These are phyloP conservation scores for Esox niger DNA, from an alignment of 2,113 vertebrate species.

Conservation along the genomic window DNA sequence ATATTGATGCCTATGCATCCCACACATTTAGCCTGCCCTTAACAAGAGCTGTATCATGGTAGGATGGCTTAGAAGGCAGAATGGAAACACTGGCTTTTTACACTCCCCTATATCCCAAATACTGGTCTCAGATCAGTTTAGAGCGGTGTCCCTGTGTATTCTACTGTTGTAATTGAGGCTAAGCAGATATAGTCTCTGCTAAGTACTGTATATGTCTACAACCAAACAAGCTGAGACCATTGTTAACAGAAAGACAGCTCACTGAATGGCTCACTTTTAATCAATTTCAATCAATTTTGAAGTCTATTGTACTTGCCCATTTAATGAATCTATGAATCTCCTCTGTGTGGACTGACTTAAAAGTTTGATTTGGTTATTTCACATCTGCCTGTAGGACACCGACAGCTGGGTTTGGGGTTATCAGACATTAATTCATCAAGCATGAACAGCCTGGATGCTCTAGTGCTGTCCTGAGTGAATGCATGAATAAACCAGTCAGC, in stretches of 20 bases:
- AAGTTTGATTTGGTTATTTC: not conserved
- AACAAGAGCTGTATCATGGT: not conserved
- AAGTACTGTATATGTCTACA: too few relatives aligned
- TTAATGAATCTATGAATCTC: not conserved
- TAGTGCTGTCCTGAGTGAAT: not conserved
- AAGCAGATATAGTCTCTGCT: not conserved
- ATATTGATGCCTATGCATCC: conserved; percentile 6
- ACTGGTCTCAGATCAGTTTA: not conserved
- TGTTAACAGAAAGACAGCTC: too few relatives aligned
- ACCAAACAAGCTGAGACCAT: too few relatives aligned
- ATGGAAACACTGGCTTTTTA: not conserved
- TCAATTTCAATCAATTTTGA: too few relatives aligned
- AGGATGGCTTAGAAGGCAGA: not conserved
- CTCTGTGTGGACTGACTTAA: not conserved
- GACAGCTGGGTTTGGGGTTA: not conserved
- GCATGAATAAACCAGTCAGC: not conserved
- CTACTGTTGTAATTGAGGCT: not conserved
- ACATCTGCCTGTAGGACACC: not conserved
- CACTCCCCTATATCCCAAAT: not conserved
- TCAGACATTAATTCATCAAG: not conserved
- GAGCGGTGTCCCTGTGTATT: not conserved
- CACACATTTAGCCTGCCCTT: not conserved
- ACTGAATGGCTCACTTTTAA: too few relatives aligned
- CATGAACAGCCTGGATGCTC: not conserved
- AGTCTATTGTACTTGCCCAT: too few relatives aligned